Percentiles rank a stretch among this genome's conserved stretches.
Evolutionary conservation across 2,113 vertebrate genomes (phyloP).

Genomic region (Gila orcuttii): DNA sequence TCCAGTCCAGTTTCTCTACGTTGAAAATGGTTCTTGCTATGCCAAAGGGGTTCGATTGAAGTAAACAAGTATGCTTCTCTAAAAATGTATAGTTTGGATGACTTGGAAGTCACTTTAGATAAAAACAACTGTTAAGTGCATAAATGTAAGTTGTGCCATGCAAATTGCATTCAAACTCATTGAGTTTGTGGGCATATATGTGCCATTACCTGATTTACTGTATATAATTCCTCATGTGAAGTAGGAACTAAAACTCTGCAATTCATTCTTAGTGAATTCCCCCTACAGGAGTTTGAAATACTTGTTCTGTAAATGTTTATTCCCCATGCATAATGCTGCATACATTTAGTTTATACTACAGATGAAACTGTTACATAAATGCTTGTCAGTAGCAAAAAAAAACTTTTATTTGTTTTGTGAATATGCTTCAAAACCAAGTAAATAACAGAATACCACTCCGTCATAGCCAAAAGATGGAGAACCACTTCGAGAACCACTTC

Average conservation of each 20-base stretch:
- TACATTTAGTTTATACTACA: not conserved
- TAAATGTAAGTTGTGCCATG: not conserved
- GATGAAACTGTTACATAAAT: not conserved
- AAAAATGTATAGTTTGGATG: not conserved
- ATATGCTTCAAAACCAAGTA: not conserved
- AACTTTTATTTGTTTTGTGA: not conserved
- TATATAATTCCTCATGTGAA: not conserved
- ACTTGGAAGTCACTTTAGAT: not conserved
- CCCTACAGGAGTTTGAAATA: not conserved
- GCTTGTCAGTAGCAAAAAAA: not conserved
- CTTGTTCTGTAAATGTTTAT: slow-evolving; percentile 15
- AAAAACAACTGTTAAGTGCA: not conserved
- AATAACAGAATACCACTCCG: not conserved
- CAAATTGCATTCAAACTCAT: not conserved
- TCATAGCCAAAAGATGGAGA: slow-evolving; percentile 47
- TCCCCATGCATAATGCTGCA: not conserved
- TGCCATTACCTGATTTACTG: not conserved
- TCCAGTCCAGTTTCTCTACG: too few species aligned
- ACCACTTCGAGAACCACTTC: not conserved
- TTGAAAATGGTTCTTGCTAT: too few species aligned
- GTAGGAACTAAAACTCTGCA: not conserved
- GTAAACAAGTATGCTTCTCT: not conserved
- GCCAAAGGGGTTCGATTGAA: too few species aligned
- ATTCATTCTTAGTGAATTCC: slow-evolving; percentile 4
- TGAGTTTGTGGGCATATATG: not conserved